A percentile compares a stretch with the other conserved stretches of the same genome.
Evolutionary conservation across 1,140 invertebrate genomes (phyloP).

Genomic region (Panagrolaimus sp.): DNA sequence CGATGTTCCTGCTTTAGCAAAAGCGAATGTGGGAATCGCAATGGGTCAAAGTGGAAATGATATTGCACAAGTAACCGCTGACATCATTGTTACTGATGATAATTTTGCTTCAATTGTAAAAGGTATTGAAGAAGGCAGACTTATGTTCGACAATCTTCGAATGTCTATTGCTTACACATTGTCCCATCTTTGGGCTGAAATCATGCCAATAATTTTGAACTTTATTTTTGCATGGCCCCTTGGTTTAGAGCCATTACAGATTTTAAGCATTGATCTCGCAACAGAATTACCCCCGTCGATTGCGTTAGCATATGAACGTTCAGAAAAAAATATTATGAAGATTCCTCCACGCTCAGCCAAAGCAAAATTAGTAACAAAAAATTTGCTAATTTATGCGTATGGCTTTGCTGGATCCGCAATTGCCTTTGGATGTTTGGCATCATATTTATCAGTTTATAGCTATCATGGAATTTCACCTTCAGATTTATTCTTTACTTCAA

Average conservation of each 20-base stretch:
- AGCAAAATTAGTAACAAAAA: conserved; percentile 39
- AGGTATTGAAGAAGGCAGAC: conserved; percentile 28
- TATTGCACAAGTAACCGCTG: conserved; percentile 60
- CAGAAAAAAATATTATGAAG: conserved; percentile 47
- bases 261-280: conserved; percentile 58
- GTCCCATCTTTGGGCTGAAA: conserved; percentile 58
- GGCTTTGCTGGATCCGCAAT: conserved; percentile 51
- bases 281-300: conserved; percentile 60
- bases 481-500: conserved; percentile 38
- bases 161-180: conserved; percentile 53
- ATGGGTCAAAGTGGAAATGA: conserved; percentile 50
- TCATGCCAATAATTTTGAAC: conserved; percentile 62
- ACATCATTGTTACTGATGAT: conserved; percentile 67
- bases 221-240: conserved; percentile 62
- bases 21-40: conserved; percentile 26
- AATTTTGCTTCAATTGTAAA: too few relatives aligned
- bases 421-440: conserved; percentile 51
- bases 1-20: conserved; percentile 58
- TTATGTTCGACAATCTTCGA: conserved; percentile 45
- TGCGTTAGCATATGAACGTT: conserved; percentile 61
- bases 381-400: conserved; percentile 40
- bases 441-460: conserved; percentile 55
- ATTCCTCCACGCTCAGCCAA: conserved; percentile 33
- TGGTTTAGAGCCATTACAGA: conserved; percentile 59
- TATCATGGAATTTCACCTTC: conserved; percentile 32